These are phyloP conservation scores for Drosophila testacea DNA, from an alignment of 2,888 invertebrate species.

Conservation along the genomic window DNA sequence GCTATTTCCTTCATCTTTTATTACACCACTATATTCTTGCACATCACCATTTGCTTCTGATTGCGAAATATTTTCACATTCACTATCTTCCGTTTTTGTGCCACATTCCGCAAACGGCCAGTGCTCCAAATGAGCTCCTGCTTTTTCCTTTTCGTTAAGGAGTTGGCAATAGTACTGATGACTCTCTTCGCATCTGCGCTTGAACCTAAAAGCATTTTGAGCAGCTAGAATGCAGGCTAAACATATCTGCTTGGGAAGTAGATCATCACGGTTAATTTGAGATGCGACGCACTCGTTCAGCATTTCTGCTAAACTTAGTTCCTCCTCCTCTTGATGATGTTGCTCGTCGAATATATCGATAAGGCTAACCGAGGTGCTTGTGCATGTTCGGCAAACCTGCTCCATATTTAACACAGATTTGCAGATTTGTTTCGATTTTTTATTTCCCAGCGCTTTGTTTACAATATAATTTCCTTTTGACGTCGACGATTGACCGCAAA, in stretches of 20 bases:
- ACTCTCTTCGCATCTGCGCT: conserved; percentile 11
- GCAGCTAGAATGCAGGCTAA: conserved; percentile 32
- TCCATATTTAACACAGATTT: conserved; percentile 7
- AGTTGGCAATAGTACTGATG: conserved; percentile 2
- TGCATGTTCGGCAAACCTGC: conserved; percentile 21
- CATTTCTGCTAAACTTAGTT: conserved; percentile 27
- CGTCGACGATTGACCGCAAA: neutral
- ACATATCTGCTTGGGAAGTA: conserved; percentile 49
- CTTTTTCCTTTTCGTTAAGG: neutral
- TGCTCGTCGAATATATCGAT: conserved; percentile 11
- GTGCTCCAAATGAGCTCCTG: neutral
- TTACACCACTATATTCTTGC: no score
- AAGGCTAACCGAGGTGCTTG: neutral
- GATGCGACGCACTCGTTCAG: conserved; percentile 7
- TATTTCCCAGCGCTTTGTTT: neutral
- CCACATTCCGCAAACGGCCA: conserved; percentile 6
- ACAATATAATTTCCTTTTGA: neutral
- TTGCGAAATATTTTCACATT: neutral
- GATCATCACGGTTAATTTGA: conserved; percentile 22
- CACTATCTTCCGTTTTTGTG: neutral
- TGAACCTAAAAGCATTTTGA: conserved; percentile 36
- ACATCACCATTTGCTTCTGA: neutral
- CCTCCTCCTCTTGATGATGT: neutral
- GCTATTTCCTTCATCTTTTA: neutral
- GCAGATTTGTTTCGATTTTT: conserved; percentile 7